Evolutionary conservation across 2,113 vertebrate species (phyloP).

Genomic region (Cnemophilus loriae): DNA sequence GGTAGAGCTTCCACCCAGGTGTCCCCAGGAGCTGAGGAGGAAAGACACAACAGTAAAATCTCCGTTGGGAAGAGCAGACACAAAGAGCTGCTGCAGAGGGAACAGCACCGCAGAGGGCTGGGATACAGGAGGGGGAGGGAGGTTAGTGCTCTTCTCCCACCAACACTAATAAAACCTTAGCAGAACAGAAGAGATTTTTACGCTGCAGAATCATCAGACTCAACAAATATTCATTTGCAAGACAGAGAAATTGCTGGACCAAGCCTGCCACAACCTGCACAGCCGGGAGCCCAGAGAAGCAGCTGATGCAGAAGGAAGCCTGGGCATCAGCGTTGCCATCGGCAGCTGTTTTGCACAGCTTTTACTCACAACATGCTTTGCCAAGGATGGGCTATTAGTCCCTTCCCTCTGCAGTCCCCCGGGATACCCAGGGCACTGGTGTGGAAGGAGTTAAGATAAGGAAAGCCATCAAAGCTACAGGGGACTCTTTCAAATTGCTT

Average conservation of each 20-base stretch:
- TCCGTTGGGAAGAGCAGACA: background rate
- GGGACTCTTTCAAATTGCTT: conserved; percentile 23
- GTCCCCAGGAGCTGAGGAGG: background rate
- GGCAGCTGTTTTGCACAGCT: background rate
- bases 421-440: background rate
- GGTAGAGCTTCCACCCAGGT: background rate
- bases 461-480: conserved; percentile 29
- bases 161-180: background rate
- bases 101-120: background rate
- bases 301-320: background rate
- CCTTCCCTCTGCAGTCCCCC: background rate
- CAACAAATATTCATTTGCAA: background rate
- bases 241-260: background rate
- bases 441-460: conserved; percentile 53
- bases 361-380: background rate
- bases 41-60: background rate
- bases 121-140: background rate
- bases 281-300: background rate
- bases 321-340: background rate
- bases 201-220: background rate
- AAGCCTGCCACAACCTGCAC: background rate
- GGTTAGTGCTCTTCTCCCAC: background rate
- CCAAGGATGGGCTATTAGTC: background rate
- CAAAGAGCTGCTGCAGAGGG: background rate
- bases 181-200: background rate